phyloP scores from a whole-genome alignment of 2,113 vertebrate species.

The Salvelinus fontinalis region DNA sequence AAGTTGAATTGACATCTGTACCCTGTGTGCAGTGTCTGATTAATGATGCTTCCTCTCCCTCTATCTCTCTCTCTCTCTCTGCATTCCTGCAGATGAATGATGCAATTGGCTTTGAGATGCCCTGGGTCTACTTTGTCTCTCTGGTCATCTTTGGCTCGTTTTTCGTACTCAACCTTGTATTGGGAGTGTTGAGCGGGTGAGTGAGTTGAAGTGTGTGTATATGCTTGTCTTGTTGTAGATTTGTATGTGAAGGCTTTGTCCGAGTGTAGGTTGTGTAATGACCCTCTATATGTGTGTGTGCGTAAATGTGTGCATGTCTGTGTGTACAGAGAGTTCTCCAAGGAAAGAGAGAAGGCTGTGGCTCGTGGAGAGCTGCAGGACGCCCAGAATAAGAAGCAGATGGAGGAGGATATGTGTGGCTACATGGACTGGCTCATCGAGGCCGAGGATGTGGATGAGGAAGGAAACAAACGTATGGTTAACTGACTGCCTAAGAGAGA shows the following conservation, averaged over 20 bases:
- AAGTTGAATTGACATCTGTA: no score
- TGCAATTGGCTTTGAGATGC: slow-evolving; percentile 87
- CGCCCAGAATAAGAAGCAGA: slow-evolving; percentile 88
- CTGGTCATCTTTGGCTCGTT: slow-evolving; percentile 94
- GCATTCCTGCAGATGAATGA: slow-evolving; percentile 84
- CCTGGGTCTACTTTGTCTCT: slow-evolving; percentile 93
- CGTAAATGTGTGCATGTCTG: no score
- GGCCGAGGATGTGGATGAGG: slow-evolving; percentile 84
- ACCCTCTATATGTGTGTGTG: slow-evolving; percentile 3
- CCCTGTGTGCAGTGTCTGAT: no score
- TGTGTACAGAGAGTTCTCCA: slow-evolving; percentile 86
- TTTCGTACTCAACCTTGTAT: slow-evolving; percentile 92
- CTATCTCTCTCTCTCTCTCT: neutral
- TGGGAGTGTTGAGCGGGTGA: slow-evolving; percentile 94
- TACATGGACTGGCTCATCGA: slow-evolving; percentile 95
- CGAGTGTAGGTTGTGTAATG: neutral
- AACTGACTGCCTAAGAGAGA: neutral
- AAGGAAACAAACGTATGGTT: slow-evolving; percentile 74
- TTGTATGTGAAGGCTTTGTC: neutral
- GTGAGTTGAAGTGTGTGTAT: slow-evolving; percentile 35
- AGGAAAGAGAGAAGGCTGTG: slow-evolving; percentile 93
- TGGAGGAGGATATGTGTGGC: slow-evolving; percentile 87
- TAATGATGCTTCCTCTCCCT: no score
- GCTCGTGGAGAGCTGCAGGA: slow-evolving; percentile 92
- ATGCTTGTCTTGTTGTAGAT: neutral